phyloP scores from a whole-genome alignment of 2,797 vertebrate genomes.

The Gobio occitaniae region DNA sequence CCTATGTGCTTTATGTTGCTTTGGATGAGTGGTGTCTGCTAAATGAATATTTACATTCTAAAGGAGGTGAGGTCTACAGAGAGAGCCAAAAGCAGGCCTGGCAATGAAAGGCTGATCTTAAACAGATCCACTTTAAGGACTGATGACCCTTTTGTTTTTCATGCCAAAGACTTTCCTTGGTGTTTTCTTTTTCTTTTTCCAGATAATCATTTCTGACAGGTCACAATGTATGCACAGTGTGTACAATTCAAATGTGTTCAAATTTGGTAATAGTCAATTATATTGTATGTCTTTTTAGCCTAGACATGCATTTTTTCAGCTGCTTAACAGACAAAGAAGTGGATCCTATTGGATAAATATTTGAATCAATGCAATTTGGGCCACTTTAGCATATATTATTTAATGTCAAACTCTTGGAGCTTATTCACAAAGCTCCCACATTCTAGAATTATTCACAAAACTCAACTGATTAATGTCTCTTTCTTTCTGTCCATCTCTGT shows the following conservation, averaged over 20 bases:
- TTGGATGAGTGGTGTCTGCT: background rate
- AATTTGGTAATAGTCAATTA: background rate
- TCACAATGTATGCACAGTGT: background rate
- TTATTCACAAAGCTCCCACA: background rate
- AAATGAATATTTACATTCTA: slow-evolving; percentile 27
- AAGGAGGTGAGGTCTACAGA: slow-evolving; percentile 16
- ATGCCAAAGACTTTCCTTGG: slow-evolving; percentile 12
- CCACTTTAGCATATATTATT: background rate
- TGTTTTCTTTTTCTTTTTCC: background rate
- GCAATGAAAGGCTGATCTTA: slow-evolving; percentile 36
- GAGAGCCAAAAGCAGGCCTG: background rate
- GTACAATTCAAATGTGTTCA: background rate
- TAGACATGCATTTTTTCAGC: background rate
- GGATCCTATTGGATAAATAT: background rate
- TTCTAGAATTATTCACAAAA: background rate
- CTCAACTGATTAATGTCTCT: background rate
- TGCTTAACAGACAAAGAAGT: background rate
- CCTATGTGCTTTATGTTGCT: slow-evolving; percentile 12
- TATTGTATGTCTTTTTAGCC: background rate
- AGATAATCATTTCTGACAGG: background rate
- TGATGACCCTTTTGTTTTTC: slow-evolving; percentile 34
- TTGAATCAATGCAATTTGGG: background rate
- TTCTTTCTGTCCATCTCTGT: slow-evolving; percentile 5
- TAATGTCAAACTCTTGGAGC: background rate
- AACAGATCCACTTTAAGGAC: slow-evolving; percentile 30